Conservation (phyloP, 1,140 invertebrate species). For the Orussus abietinus region DNA sequence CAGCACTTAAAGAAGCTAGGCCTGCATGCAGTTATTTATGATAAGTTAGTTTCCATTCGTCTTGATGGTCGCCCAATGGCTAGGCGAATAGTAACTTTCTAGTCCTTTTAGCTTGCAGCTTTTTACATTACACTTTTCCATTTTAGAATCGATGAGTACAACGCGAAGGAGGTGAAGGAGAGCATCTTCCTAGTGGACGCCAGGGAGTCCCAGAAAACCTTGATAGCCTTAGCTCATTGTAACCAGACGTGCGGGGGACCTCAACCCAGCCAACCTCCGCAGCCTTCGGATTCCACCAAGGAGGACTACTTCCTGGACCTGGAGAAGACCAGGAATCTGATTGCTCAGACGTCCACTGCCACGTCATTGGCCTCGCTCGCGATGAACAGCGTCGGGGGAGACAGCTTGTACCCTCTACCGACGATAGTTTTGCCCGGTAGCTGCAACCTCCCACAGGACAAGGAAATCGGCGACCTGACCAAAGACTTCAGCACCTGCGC, state of each 20-base stretch:
- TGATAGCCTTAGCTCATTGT: slow-evolving; percentile 54
- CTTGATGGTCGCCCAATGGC: too few relatives aligned
- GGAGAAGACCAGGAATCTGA: slow-evolving; percentile 37
- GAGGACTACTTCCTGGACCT: slow-evolving; percentile 41
- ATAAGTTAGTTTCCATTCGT: slow-evolving; percentile 69
- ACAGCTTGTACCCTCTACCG: slow-evolving; percentile 27
- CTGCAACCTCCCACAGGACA: slow-evolving; percentile 30
- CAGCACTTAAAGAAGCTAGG: slow-evolving; percentile 81
- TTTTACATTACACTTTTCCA: slow-evolving; percentile 1
- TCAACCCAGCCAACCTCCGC: too few relatives aligned
- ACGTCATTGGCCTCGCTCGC: slow-evolving; percentile 45
- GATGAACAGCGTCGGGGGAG: slow-evolving; percentile 22
- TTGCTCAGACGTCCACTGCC: slow-evolving; percentile 44
- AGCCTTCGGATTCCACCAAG: slow-evolving; percentile 19
- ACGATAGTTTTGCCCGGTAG: slow-evolving; percentile 16
- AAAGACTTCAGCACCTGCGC: slow-evolving; percentile 48
- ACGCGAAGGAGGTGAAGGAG: slow-evolving; percentile 76
- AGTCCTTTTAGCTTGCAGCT: background rate
- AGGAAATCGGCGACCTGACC: slow-evolving; percentile 42
- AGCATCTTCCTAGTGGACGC: slow-evolving; percentile 78
- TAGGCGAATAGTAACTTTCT: background rate
- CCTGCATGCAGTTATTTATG: slow-evolving; percentile 90
- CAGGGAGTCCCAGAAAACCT: slow-evolving; percentile 67
- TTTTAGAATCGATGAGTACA: slow-evolving; percentile 70
- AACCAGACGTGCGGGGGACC: slow-evolving; percentile 33